These are phyloP conservation scores for Xestia ashworthii DNA, from an alignment of 2,888 invertebrate genomes.

Conservation along the genomic window DNA sequence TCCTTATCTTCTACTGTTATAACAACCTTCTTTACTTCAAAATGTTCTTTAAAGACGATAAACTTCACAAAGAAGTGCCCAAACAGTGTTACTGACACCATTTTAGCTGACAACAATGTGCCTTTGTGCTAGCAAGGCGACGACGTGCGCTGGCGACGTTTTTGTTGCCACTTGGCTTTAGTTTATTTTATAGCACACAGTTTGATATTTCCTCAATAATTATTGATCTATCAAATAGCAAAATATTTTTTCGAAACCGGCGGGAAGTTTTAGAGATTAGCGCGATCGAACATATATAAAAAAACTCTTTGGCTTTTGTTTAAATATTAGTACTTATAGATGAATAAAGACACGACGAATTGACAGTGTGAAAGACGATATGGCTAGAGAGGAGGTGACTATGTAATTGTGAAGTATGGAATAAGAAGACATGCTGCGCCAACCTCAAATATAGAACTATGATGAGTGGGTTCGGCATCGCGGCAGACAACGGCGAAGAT, in stretches of 20 bases:
- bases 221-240: background rate
- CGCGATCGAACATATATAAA: background rate
- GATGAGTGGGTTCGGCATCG: background rate
- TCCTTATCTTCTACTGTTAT: background rate
- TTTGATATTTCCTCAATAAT: background rate
- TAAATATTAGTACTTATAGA: background rate
- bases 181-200: slow-evolving; percentile 21
- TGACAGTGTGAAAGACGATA: background rate
- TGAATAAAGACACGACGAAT: background rate
- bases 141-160: slow-evolving; percentile 43
- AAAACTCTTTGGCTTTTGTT: background rate
- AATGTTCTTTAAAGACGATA: slow-evolving; percentile 5
- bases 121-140: slow-evolving; percentile 53
- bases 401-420: background rate
- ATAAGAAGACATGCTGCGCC: background rate
- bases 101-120: slow-evolving; percentile 60
- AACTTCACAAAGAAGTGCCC: slow-evolving; percentile 17
- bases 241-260: background rate
- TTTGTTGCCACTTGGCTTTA: slow-evolving; percentile 23
- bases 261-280: background rate
- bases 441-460: background rate
- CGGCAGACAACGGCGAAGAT: background rate
- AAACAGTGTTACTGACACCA: slow-evolving; percentile 52
- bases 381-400: background rate
- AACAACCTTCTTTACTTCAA: slow-evolving; percentile 14